Percentiles rank a stretch among this genome's conserved stretches.
phyloP scores from a whole-genome alignment of 2,797 vertebrate genomes.

The Alauda arvensis region DNA sequence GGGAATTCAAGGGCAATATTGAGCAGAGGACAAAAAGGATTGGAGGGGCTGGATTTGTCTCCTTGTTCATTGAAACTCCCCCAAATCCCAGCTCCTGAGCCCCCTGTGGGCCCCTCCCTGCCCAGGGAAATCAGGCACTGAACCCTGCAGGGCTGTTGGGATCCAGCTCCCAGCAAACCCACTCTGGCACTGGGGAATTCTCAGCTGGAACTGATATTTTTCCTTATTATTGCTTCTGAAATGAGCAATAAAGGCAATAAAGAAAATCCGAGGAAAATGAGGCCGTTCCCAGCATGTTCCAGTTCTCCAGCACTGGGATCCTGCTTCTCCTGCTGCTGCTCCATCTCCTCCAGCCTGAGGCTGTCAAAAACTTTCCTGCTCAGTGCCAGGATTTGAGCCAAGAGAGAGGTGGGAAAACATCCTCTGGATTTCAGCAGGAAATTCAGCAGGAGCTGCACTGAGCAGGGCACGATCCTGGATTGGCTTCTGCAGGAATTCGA shows the following conservation, averaged over 20 bases:
- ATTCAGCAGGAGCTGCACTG: neutral
- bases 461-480: neutral
- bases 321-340: neutral
- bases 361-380: neutral
- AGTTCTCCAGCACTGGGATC: neutral
- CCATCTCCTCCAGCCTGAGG: neutral
- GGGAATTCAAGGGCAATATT: conserved; percentile 41
- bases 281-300: neutral
- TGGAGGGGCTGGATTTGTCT: neutral
- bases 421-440: neutral
- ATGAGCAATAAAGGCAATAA: neutral
- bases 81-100: neutral
- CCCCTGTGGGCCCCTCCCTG: neutral
- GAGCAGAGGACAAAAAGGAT: neutral
- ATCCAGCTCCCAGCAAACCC: neutral
- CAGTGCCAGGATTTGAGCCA: neutral
- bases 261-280: neutral
- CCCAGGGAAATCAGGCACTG: neutral
- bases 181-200: neutral
- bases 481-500: fast-evolving
- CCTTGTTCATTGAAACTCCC: neutral
- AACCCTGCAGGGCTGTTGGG: neutral
- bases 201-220: neutral
- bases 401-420: neutral
- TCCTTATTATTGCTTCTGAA: neutral